Evolutionary conservation across 1,140 invertebrate genomes (phyloP).

Genomic region (Lamellibrachia luymesi): DNA sequence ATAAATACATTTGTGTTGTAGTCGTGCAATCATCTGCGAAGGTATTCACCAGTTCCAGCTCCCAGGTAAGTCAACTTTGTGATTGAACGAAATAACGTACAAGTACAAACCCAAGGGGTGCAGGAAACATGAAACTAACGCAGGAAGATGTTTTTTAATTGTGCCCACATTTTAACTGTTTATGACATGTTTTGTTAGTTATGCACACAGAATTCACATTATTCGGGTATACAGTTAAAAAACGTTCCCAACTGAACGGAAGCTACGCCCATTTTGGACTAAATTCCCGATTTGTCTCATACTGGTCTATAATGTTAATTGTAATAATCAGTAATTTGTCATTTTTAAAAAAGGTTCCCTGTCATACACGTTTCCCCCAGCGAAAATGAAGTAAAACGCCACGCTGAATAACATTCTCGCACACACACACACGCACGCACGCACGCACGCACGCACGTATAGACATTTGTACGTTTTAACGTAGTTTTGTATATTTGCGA

Average conservation of each 20-base stretch:
- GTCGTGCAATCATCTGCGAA: neutral
- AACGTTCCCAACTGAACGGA: too few species aligned
- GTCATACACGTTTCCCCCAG: too few species aligned
- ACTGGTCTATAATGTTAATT: too few species aligned
- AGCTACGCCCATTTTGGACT: too few species aligned
- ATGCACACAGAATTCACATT: too few species aligned
- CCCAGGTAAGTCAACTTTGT: neutral
- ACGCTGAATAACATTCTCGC: neutral
- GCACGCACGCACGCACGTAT: neutral
- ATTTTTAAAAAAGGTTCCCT: too few species aligned
- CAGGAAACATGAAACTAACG: neutral
- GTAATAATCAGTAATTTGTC: too few species aligned
- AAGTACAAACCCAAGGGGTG: too few species aligned
- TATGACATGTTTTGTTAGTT: too few species aligned
- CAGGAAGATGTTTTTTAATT: neutral
- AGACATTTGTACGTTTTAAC: neutral
- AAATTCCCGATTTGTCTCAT: too few species aligned
- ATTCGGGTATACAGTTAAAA: too few species aligned
- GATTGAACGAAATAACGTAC: neutral
- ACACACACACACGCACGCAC: conserved; percentile 7
- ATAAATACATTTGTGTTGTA: neutral
- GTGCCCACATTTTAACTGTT: neutral
- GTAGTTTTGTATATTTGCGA: neutral
- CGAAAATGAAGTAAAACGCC: too few species aligned
- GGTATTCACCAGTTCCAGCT: neutral